Base-by-base conservation (phyloP, 2,888 invertebrate genomes). In the Xiphydria camelus region DNA sequence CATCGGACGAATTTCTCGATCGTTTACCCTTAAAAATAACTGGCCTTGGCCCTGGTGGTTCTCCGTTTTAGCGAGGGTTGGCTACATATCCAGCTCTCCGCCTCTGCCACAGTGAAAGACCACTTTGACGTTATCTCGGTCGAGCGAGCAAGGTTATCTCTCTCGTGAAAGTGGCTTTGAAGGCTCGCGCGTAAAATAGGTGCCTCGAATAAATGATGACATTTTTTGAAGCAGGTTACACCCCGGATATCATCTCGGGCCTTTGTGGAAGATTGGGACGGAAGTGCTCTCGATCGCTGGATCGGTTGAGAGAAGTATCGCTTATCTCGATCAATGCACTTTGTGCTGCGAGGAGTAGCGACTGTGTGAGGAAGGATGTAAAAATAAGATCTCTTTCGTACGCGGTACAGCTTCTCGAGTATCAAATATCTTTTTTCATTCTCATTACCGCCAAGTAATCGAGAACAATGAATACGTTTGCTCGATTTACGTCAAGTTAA, bases 101-200 rank as follows among this genome's bases (percentile, higher is more conserved):
- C n/a, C n/a, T 29, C 29, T 14, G 12, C n/a, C 29, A 12, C 6
- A 29, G 7, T 12, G 15, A 15, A 29, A 29, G 55, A 55, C 57
- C 62, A 57, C 66, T 65, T 65, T 66, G 65, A 67, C 65, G 62
- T 67, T 69, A 68, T 70, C 62, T 58, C 58, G 55, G 53, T 59
- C 57, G 52, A 56, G 42, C 51, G 62, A 59, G 59, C 58, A 45
- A 50, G 62, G 65, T 66, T 68, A 68, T 67, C 66, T 64, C n/a
- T n/a, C n/a, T n/a, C 54, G 57, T 61, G 62, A 59, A 60, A 60
- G 56, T 54, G 54, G 60, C 67, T 67, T 63, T 67, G 68, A 69
- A 65, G 64, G 51, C 52, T 56, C 51, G 34, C 31, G 46, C 38
- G 36, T 41, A 26, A 48, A n/a, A 43, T 40, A 40, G 43, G 36